Evolutionary conservation across 2,113 vertebrate genomes (phyloP).

Genomic region (Macquaria australasica): DNA sequence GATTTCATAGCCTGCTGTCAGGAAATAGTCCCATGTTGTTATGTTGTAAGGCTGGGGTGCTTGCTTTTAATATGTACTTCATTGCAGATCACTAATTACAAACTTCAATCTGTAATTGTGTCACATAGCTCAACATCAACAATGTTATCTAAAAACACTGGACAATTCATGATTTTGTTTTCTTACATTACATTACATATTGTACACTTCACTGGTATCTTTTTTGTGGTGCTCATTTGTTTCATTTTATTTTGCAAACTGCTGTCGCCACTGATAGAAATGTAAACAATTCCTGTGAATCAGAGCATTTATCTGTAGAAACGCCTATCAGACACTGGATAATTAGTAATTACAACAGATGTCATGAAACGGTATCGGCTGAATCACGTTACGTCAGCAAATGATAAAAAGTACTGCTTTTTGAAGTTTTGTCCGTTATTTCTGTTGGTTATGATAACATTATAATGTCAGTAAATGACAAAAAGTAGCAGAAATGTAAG

Average conservation of each 20-base stretch:
- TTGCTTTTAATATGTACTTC: too few relatives aligned
- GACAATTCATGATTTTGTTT: background rate
- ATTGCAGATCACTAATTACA: too few relatives aligned
- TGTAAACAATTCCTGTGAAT: too few relatives aligned
- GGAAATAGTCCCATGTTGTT: too few relatives aligned
- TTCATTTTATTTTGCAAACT: background rate
- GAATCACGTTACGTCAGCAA: background rate
- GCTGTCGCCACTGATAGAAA: too few relatives aligned
- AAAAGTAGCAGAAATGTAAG: too few relatives aligned
- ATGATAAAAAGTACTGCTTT: background rate
- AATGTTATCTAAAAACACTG: background rate
- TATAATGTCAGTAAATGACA: background rate
- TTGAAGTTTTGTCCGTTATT: background rate
- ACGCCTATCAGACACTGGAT: too few relatives aligned
- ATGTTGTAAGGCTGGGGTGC: too few relatives aligned
- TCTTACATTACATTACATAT: background rate
- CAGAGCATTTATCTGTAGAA: background rate
- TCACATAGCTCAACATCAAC: too few relatives aligned
- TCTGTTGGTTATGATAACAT: background rate
- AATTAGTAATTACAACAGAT: too few relatives aligned
- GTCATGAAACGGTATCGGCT: background rate
- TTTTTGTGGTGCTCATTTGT: background rate
- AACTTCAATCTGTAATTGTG: too few relatives aligned
- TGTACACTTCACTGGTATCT: too few relatives aligned
- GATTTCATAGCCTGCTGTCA: background rate